phyloP scores from a whole-genome alignment of 64 coral and sea anemone genomes.

The Astreopora myriophthalma region DNA sequence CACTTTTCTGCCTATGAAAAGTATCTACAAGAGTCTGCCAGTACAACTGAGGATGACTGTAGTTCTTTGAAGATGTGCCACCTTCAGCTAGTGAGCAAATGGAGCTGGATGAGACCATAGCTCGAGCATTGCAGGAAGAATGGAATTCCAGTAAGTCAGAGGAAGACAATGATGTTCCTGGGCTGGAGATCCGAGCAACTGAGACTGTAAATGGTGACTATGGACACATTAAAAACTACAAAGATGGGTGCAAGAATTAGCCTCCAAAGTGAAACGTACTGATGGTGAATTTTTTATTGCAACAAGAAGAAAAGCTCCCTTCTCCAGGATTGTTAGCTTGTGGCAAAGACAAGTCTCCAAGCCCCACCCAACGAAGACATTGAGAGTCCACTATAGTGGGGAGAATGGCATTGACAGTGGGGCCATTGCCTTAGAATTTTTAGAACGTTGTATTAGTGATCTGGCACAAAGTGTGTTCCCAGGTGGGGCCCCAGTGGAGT shows the following conservation, averaged over 20 bases:
- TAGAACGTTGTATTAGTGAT: too few species aligned
- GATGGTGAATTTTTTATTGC: constrained; percentile 20
- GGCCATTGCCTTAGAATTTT: too few species aligned
- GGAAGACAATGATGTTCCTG: not conserved
- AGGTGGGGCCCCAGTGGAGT: too few species aligned
- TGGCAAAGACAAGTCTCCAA: constrained; percentile 3
- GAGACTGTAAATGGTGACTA: not conserved
- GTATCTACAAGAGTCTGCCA: not conserved
- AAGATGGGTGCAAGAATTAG: not conserved
- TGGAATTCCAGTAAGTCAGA: not conserved
- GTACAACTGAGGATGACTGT: constrained; percentile 3
- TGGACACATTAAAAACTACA: not conserved
- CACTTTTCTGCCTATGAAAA: constrained; percentile 16
- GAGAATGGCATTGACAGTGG: too few species aligned
- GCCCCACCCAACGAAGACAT: too few species aligned
- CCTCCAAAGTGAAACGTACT: not conserved
- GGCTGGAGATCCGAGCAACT: not conserved
- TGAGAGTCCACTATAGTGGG: too few species aligned
- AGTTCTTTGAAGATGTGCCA: not conserved
- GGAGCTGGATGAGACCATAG: not conserved
- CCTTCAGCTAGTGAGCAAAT: not conserved
- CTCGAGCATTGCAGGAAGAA: not conserved
- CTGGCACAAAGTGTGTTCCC: too few species aligned
- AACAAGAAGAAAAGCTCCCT: constrained; percentile 7
- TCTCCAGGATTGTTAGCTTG: constrained; percentile 24